These are phyloP conservation scores for Caradrina kadenii DNA, from an alignment of 2,888 invertebrate species.

Conservation along the genomic window DNA sequence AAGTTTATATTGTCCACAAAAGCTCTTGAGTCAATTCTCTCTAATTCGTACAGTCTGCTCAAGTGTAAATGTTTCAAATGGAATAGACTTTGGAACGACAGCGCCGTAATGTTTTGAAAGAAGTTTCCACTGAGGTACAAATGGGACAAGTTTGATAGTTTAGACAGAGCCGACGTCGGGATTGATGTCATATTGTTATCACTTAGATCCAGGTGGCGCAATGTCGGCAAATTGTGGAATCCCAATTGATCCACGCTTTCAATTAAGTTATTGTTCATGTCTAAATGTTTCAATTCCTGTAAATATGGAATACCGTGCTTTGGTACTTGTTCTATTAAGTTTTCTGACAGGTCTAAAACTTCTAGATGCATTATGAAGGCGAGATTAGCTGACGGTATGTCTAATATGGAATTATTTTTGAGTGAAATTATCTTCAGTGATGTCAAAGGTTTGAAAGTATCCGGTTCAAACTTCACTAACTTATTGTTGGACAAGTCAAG, in stretches of 20 bases:
- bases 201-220: constrained; percentile 94
- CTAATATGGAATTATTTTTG: constrained; percentile 94
- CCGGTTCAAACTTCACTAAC: constrained; percentile 93
- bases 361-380: constrained; percentile 92
- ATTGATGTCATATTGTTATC: constrained; percentile 95
- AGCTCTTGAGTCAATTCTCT: constrained; percentile 94
- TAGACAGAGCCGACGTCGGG: constrained; percentile 94
- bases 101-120: constrained; percentile 93
- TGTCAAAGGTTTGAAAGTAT: constrained; percentile 92
- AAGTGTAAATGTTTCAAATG: constrained; percentile 94
- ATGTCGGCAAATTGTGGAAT: constrained; percentile 93
- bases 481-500: constrained; percentile 94
- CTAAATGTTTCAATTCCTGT: constrained; percentile 93
- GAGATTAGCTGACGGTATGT: constrained; percentile 93
- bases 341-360: constrained; percentile 94
- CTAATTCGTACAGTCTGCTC: constrained; percentile 92
- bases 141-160: constrained; percentile 94
- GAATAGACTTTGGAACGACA: constrained; percentile 96
- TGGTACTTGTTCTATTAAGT: constrained; percentile 93
- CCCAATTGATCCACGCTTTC: constrained; percentile 93
- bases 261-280: constrained; percentile 94
- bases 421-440: constrained; percentile 94
- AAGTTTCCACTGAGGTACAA: constrained; percentile 95
- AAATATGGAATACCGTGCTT: constrained; percentile 94
- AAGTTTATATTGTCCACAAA: constrained; percentile 96